Evolutionary conservation across 2,888 invertebrate species (phyloP), one percentile per base, ranked within the genome.

Genomic region (Cartodere bifasciata): DNA sequence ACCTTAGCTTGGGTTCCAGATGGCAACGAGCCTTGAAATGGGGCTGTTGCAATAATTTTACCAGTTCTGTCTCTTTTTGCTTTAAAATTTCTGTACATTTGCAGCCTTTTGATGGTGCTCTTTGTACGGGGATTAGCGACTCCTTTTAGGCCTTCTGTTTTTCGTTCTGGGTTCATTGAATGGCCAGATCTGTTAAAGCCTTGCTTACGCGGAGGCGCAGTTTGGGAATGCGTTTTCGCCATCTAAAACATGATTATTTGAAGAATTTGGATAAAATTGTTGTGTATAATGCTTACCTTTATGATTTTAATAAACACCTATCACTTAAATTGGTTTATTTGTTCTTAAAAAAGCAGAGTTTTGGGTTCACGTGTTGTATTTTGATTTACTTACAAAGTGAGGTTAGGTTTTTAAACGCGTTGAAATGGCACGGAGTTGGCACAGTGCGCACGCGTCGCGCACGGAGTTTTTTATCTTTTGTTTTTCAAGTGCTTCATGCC

Each of bases 61-160:
- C 97, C 85, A 33, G 67, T 69, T 49, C 73, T 76, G 62, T 97
- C 82, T 32, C 97, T 72, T 57, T 90, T 91, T 0, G 97, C 81
- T 61, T 95, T 97, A 56, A 88, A 92, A 62, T 94, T 94, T 44
- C 90, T 77, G 63, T 99, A 99, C 97, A 99, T 98, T 60, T 91
- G 88, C 41, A 99, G 63, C 27, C 98, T 71, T 55, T 90, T 94
- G 38, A 99, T 97, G 0, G 98, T 99, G 9, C 81, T 78, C 58
- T 85, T 88, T 9, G 91, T 84, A 46, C 95, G 71, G 2, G 76
- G 74, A 50, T 83, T 84, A 1, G 81, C 82, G 9, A 88, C 85
- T 30, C 86, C 86, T 62, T 85, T 84, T 31, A 90, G 62, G 1
- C 78, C 79, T 48, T 78, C 77, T 10, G 67, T 73, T 9, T 78